Conservation (phyloP, 1,140 invertebrate genomes). For the Drosophila athabasca region DNA sequence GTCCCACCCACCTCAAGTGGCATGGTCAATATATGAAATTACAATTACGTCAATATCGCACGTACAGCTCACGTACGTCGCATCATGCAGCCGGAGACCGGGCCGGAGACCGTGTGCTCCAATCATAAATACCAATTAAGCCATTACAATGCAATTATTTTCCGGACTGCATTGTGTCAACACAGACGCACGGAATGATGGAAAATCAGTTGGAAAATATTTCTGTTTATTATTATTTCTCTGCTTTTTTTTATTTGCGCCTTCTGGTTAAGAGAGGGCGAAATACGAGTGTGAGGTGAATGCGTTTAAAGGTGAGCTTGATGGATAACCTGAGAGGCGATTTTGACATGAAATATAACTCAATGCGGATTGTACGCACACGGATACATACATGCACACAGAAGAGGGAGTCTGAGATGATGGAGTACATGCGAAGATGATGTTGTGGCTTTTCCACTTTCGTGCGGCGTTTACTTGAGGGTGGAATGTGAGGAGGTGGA, state of each 20-base stretch:
- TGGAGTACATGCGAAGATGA: slow-evolving; percentile 12
- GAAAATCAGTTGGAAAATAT: slow-evolving; percentile 47
- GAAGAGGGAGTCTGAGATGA: slow-evolving; percentile 5
- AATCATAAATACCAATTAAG: slow-evolving; percentile 76
- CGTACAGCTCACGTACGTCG: slow-evolving; percentile 12
- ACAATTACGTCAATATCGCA: slow-evolving; percentile 43
- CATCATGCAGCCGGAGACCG: slow-evolving; percentile 9
- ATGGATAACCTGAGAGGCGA: slow-evolving; percentile 57
- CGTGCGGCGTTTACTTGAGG: too few species aligned
- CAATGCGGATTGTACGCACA: slow-evolving; percentile 23
- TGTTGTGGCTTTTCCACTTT: slow-evolving; percentile 10
- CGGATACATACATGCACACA: too few species aligned
- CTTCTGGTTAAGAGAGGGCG: slow-evolving; percentile 6
- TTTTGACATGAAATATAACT: slow-evolving; percentile 55
- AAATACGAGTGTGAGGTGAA: slow-evolving; percentile 34
- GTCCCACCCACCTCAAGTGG: slow-evolving; percentile 7
- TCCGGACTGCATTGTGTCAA: slow-evolving; percentile 41
- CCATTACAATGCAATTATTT: slow-evolving; percentile 72
- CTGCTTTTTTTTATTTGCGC: not conserved
- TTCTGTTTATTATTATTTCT: slow-evolving; percentile 50
- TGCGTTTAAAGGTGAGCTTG: slow-evolving; percentile 41
- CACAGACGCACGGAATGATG: slow-evolving; percentile 24
- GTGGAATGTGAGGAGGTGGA: too few species aligned
- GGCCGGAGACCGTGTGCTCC: slow-evolving; percentile 9
- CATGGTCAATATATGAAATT: slow-evolving; percentile 36